Evolutionary conservation across 2,797 vertebrate genomes (phyloP).

Genomic region (Gallinago stenura): DNA sequence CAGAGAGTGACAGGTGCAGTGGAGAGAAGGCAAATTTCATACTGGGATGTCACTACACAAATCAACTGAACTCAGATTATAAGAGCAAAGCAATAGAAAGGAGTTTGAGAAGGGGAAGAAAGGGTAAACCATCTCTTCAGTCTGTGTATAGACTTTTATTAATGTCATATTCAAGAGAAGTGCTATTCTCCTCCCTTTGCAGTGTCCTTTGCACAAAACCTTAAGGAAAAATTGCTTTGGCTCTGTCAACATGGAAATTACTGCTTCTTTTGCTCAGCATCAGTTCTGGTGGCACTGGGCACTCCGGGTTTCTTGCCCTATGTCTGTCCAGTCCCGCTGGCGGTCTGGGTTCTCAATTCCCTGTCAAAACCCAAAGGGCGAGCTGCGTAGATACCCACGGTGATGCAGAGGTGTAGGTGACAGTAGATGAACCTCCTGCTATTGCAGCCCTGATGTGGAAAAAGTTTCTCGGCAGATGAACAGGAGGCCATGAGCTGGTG

Average conservation of each 20-base stretch:
- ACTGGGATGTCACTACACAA: not conserved
- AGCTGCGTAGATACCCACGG: not conserved
- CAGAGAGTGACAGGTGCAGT: not conserved
- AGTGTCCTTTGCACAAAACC: not conserved
- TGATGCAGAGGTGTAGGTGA: not conserved
- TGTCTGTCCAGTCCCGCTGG: not conserved
- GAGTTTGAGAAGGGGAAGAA: not conserved
- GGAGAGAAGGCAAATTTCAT: not conserved
- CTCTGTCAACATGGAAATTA: not conserved
- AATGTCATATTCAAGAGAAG: not conserved
- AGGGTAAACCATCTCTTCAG: not conserved
- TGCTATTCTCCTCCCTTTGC: not conserved
- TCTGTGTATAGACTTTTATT: not conserved
- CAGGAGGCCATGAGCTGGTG: not conserved
- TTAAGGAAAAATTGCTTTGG: not conserved
- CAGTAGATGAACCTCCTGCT: not conserved
- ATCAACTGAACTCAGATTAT: not conserved
- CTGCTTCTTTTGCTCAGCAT: not conserved
- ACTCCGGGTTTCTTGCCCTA: not conserved
- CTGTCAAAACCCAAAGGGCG: not conserved
- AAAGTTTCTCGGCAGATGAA: not conserved
- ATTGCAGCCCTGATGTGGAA: not conserved
- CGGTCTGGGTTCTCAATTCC: not conserved
- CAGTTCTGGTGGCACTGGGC: not conserved
- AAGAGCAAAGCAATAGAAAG: not conserved